Evolutionary conservation across 1,140 invertebrate species (phyloP).

Genomic region (Ceratosolen solmsi): DNA sequence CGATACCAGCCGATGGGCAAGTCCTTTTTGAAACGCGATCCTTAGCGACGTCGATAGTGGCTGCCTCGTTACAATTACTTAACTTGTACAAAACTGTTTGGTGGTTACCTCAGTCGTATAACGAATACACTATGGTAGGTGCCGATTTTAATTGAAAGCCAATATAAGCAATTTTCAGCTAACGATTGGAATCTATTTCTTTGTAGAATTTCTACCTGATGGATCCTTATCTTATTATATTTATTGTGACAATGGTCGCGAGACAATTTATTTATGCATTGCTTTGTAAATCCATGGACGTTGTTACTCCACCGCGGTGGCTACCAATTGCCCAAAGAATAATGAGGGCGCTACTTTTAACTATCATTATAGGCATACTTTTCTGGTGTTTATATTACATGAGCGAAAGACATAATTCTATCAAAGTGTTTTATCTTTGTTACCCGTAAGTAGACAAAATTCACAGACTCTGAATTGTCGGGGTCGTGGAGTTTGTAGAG

Average conservation of each 20-base stretch:
- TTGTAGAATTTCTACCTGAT: slow-evolving; percentile 96
- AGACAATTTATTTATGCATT: slow-evolving; percentile 85
- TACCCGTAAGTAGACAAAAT: slow-evolving; percentile 87
- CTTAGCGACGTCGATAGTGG: slow-evolving; percentile 85
- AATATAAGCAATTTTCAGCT: slow-evolving; percentile 31
- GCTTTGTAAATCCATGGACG: slow-evolving; percentile 70
- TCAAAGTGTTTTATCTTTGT: slow-evolving; percentile 86
- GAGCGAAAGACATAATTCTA: slow-evolving; percentile 79
- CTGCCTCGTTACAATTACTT: slow-evolving; percentile 88
- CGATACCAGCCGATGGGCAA: slow-evolving; percentile 86
- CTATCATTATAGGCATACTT: slow-evolving; percentile 72
- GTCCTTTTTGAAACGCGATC: slow-evolving; percentile 89
- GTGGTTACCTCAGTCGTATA: slow-evolving; percentile 95
- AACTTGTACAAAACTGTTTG: slow-evolving; percentile 97
- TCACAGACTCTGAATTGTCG: no score
- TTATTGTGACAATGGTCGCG: slow-evolving; percentile 86
- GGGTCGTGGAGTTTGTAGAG: no score
- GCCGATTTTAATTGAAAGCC: slow-evolving; percentile 27
- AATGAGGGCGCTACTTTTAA: slow-evolving; percentile 74
- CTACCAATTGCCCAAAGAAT: slow-evolving; percentile 62
- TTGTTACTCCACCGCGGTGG: slow-evolving; percentile 61
- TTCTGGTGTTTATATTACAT: slow-evolving; percentile 84
- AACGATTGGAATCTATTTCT: slow-evolving; percentile 50
- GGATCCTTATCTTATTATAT: slow-evolving; percentile 87
- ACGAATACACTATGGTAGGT: slow-evolving; percentile 87